A percentile compares a stretch with the other conserved stretches of the same genome.
phyloP scores from a whole-genome alignment of 2,113 vertebrate genomes.

The Sinocyclocheilus anophthalmus region DNA sequence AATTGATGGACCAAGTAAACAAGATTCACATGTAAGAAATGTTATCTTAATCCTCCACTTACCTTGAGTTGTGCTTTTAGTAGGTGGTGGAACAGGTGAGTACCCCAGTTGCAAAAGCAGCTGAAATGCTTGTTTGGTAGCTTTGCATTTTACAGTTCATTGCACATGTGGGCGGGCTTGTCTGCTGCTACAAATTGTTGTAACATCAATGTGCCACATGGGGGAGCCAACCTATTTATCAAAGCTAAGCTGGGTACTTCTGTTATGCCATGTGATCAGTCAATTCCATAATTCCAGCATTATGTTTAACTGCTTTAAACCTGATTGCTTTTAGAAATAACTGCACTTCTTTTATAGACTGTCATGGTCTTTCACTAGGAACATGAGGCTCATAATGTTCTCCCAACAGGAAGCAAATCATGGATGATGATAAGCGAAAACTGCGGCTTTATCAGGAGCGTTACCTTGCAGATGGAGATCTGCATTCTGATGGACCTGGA shows the following conservation, averaged over 20 bases:
- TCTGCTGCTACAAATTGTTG: neutral
- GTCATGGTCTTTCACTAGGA: neutral
- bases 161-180: neutral
- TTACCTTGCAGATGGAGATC: conserved; percentile 91
- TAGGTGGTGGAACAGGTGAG: neutral
- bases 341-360: neutral
- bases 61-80: neutral
- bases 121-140: conserved; percentile 1
- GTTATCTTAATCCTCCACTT: too few relatives aligned
- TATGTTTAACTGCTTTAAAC: neutral
- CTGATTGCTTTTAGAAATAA: neutral
- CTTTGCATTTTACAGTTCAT: neutral
- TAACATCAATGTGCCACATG: neutral
- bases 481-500: conserved; percentile 93
- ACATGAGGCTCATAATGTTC: neutral
- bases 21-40: conserved; percentile 93
- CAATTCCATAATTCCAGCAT: neutral
- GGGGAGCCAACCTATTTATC: neutral
- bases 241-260: neutral
- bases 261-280: neutral
- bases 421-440: conserved; percentile 91
- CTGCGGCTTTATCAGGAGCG: conserved; percentile 91
- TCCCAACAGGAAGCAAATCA: conserved; percentile 85
- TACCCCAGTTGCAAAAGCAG: neutral
- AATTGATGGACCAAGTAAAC: conserved; percentile 90